Conservation (phyloP, 2,113 vertebrate genomes). For the Bufo gargarizans region DNA sequence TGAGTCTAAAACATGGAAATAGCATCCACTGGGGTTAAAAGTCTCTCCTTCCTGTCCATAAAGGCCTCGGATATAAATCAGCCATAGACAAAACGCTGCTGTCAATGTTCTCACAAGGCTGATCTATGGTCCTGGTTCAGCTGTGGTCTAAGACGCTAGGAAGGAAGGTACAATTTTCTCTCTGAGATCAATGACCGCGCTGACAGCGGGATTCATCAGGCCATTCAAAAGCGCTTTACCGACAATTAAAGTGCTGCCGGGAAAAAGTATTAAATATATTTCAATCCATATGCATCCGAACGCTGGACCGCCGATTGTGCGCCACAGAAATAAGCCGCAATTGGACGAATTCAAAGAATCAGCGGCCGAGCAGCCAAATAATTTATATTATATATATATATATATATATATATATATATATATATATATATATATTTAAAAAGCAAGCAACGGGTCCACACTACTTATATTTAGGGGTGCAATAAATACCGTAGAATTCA, state of each 20-base stretch:
- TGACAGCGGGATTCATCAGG: conserved; percentile 11
- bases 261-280: background rate
- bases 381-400: too few species aligned
- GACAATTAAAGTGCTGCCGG: conserved; percentile 8
- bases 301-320: too few species aligned
- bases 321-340: too few species aligned
- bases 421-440: too few species aligned
- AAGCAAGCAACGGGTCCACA: too few species aligned
- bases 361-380: too few species aligned
- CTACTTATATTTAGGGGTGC: too few species aligned
- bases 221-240: conserved; percentile 1
- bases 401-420: too few species aligned
- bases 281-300: background rate
- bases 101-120: background rate
- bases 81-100: background rate
- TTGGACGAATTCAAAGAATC: too few species aligned
- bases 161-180: conserved; percentile 2
- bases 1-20: background rate
- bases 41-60: background rate
- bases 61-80: background rate
- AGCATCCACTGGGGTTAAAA: background rate
- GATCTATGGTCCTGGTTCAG: background rate
- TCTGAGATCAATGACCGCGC: background rate
- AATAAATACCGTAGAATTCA: too few species aligned
- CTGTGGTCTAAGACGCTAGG: background rate